Percentiles rank a stretch among this genome's conserved stretches.
Conservation (phyloP, 2,888 invertebrate species). For the Drosophila rellima region DNA sequence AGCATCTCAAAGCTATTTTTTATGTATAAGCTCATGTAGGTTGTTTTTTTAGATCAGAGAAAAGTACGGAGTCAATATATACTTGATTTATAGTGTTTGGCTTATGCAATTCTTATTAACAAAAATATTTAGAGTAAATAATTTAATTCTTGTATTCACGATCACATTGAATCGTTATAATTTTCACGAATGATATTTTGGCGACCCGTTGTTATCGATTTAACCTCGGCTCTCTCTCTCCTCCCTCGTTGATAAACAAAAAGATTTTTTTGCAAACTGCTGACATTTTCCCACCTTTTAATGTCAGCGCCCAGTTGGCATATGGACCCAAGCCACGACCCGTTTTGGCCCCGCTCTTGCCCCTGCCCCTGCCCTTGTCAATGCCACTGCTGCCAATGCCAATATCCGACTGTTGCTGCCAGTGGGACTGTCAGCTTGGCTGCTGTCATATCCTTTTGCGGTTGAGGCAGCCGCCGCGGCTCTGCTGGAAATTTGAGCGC, state of each 20-base stretch:
- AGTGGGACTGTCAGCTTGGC: constrained; percentile 48
- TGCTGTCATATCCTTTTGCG: constrained; percentile 81
- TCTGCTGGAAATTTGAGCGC: constrained; percentile 65
- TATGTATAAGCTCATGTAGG: too few relatives aligned
- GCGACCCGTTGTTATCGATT: constrained; percentile 37
- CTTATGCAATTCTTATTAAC: too few relatives aligned
- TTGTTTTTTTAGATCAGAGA: neutral
- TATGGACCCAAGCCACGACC: constrained; percentile 43
- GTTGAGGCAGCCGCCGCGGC: constrained; percentile 35
- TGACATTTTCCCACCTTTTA: constrained; percentile 86
- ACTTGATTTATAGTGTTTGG: too few relatives aligned
- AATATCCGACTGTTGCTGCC: constrained; percentile 40
- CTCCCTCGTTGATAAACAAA: neutral
- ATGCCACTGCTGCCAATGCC: constrained; percentile 40
- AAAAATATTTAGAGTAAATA: neutral
- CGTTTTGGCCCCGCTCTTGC: constrained; percentile 33
- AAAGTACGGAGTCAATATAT: too few relatives aligned
- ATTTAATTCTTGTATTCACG: neutral
- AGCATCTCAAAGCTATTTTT: neutral
- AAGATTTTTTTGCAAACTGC: constrained; percentile 57
- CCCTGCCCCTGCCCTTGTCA: constrained; percentile 5
- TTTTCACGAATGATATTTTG: neutral
- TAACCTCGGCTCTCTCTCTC: neutral
- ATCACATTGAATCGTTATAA: neutral
- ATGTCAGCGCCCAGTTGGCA: constrained; percentile 75